Percentiles rank a stretch among this genome's conserved stretches.
These are phyloP conservation scores for Anthopleura sola DNA, from an alignment of 64 coral and sea anemone genomes.

Conservation along the genomic window DNA sequence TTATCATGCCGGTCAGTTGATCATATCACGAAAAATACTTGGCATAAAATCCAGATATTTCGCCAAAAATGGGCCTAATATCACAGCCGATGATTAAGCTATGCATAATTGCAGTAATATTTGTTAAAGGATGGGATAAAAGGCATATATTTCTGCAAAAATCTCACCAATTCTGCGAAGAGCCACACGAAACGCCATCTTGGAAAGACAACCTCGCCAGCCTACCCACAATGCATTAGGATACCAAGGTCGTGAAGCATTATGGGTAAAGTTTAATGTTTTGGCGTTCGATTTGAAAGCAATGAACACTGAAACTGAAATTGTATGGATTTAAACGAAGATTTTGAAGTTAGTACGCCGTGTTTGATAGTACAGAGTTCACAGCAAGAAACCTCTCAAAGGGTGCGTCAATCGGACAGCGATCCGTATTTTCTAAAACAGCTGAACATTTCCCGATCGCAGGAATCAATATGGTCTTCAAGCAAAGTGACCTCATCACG, in stretches of 20 bases:
- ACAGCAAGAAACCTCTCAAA: slow-evolving; percentile 36
- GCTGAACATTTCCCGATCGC: neutral
- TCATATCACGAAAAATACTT: neutral
- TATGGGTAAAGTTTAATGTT: slow-evolving; percentile 39
- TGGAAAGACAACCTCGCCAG: slow-evolving; percentile 53
- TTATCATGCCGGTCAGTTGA: neutral
- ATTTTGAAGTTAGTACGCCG: slow-evolving; percentile 62
- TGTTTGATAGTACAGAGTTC: slow-evolving; percentile 79
- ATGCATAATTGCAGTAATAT: neutral
- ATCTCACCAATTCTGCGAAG: slow-evolving; percentile 82
- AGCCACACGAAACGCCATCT: slow-evolving; percentile 97
- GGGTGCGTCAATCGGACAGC: slow-evolving; percentile 14
- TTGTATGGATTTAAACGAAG: slow-evolving; percentile 76
- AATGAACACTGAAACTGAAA: neutral
- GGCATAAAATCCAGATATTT: neutral
- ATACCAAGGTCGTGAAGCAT: neutral
- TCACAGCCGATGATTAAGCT: neutral
- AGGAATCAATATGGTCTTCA: neutral
- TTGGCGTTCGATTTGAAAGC: slow-evolving; percentile 51
- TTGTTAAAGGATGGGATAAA: neutral
- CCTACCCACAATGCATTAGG: slow-evolving; percentile 47
- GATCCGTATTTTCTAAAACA: neutral
- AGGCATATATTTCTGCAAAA: neutral
- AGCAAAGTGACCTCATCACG: neutral
- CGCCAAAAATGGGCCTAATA: neutral